A percentile compares a stretch with the other conserved stretches of the same genome.
These are phyloP conservation scores for Lerista edwardsae DNA, from an alignment of 2,797 vertebrate species.

Conservation along the genomic window DNA sequence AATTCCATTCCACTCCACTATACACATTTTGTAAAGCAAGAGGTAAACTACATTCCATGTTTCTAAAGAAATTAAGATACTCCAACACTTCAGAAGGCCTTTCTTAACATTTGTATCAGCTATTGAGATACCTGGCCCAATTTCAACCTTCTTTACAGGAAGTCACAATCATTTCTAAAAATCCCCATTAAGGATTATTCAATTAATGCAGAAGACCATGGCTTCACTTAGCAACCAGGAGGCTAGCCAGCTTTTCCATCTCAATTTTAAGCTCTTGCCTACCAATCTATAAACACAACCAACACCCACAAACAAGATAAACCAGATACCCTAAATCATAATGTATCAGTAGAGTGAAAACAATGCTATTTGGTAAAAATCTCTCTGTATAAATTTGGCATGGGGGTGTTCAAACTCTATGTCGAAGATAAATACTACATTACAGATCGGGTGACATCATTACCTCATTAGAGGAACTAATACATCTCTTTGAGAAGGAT, in stretches of 20 bases:
- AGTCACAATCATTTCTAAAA: neutral
- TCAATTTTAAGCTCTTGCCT: too few species aligned
- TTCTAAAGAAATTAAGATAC: neutral
- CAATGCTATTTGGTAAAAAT: neutral
- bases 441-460: neutral
- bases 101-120: neutral
- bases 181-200: neutral
- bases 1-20: neutral
- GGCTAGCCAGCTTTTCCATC: neutral
- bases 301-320: neutral
- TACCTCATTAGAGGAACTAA: neutral
- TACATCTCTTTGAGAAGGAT: neutral
- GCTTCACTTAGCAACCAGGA: neutral
- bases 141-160: neutral
- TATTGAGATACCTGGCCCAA: neutral
- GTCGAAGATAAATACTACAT: neutral
- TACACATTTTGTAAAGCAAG: neutral
- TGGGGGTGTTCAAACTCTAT: too few species aligned
- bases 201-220: neutral
- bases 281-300: neutral
- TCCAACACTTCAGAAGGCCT: neutral
- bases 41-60: neutral
- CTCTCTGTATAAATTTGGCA: too few species aligned
- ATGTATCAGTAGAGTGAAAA: neutral
- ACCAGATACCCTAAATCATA: neutral